Percentiles rank a stretch among this genome's conserved stretches.
Conservation (phyloP, 2,113 vertebrate species). For the Callaeas wilsoni region DNA sequence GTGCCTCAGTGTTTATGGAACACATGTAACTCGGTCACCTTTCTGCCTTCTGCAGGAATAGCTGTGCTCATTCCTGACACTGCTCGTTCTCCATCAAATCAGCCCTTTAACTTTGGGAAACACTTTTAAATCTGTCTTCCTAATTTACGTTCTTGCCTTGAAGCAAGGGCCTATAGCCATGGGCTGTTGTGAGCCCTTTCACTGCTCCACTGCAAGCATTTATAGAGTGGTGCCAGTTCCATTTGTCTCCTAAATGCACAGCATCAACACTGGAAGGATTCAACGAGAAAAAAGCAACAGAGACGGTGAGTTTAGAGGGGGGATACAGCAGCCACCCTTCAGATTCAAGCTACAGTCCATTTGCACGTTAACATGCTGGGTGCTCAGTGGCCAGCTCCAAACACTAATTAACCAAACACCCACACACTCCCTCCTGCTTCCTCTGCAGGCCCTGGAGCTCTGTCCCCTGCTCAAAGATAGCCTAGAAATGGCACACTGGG, state of each 20-base stretch:
- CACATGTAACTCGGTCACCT: fast-evolving
- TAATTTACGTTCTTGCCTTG: not conserved
- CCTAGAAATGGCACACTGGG: not conserved
- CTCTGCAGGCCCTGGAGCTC: not conserved
- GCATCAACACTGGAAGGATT: not conserved
- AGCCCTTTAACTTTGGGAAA: not conserved
- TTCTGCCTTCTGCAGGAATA: not conserved
- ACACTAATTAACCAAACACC: not conserved
- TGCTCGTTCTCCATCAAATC: not conserved
- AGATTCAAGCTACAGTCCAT: not conserved
- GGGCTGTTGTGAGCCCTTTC: not conserved
- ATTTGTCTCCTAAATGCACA: not conserved
- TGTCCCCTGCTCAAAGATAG: not conserved
- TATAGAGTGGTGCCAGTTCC: not conserved
- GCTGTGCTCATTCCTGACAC: not conserved
- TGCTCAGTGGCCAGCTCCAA: not conserved
- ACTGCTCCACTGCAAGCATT: not conserved
- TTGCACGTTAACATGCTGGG: not conserved
- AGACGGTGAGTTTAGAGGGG: not conserved
- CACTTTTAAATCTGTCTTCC: not conserved
- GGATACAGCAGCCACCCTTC: not conserved
- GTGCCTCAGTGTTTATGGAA: not conserved
- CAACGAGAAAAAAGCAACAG: not conserved
- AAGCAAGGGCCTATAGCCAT: not conserved
- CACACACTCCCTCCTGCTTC: not conserved